Evolutionary conservation across 1,140 invertebrate species (phyloP), one percentile per base, ranked within the genome.

Genomic region (Megalonaias nervosa): DNA sequence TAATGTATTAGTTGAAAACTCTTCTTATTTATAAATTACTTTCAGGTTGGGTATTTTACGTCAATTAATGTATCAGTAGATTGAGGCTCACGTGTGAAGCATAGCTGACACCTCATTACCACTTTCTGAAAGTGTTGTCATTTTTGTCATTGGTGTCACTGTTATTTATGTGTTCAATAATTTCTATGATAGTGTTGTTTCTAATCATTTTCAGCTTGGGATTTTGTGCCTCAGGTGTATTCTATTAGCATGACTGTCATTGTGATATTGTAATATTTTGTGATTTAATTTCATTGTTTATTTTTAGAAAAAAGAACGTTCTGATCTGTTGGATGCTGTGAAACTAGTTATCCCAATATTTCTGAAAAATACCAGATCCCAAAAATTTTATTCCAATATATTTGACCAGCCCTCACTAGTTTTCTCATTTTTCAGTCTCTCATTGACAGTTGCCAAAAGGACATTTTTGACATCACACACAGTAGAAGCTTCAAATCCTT

Each of bases 291-390:
- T 38, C 57, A n/a, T 67, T 61, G 15, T 74, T n/a, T 74, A 21
- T 67, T 55, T 74, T 67, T 57, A 74, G 73, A 67, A 67, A 59
- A 19, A 60, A 14, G 16, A 57, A 23, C 15, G 21, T 14, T 21
- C 17, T 3, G 23, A 19, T 60, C 15, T 67, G 4, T 23, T 74
- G 23, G 21, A 68, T 21, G 58, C 31, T 17, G 26, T 38, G 11
- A 21, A 59, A 31, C 67, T 74, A 17, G 11, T 66, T 21, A 74
- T 74, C 21, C 64, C 64, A 15, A 67, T 74, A 14, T 74, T 74
- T 38, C 64, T n/a, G n/a, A n/a, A n/a, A n/a, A n/a, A n/a, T n/a
- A n/a, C n/a, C n/a, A n/a, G n/a, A n/a, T n/a, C n/a, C n/a, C n/a
- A n/a, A n/a, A n/a, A n/a, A n/a, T n/a, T n/a, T n/a, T n/a, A n/a